Evolutionary conservation across 1,140 invertebrate species (phyloP).

Genomic region (Heliconius hermathena): DNA sequence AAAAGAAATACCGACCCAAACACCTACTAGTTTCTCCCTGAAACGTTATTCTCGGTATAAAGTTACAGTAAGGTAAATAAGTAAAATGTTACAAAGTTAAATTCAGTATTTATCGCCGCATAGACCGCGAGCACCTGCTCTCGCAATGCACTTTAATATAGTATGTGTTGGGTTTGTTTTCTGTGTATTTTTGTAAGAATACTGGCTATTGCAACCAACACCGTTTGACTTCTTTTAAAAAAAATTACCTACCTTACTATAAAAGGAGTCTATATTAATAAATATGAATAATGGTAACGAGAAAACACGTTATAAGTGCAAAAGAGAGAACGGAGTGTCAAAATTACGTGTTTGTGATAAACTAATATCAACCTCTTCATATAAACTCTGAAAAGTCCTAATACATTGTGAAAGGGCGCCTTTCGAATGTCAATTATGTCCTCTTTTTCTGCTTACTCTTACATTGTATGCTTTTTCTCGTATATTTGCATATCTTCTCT

Average conservation of each 20-base stretch:
- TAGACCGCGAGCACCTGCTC: conserved; percentile 34
- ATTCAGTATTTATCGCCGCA: conserved; percentile 34
- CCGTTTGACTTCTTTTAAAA: background rate
- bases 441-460: background rate
- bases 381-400: too few species aligned
- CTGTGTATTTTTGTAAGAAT: background rate
- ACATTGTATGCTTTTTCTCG: background rate
- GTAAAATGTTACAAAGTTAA: conserved; percentile 33
- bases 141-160: conserved; percentile 36
- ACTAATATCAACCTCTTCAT: too few species aligned
- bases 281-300: too few species aligned
- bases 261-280: too few species aligned
- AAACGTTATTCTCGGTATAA: conserved; percentile 18
- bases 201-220: background rate
- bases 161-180: background rate
- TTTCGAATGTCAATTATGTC: too few species aligned
- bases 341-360: too few species aligned
- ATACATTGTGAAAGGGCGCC: too few species aligned
- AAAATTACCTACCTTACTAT: too few species aligned
- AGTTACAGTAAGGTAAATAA: conserved; percentile 28
- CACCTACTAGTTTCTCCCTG: background rate
- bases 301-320: too few species aligned
- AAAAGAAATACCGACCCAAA: conserved; percentile 9
- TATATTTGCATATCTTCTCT: too few species aligned
- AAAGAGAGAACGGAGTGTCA: too few species aligned